Conservation (phyloP, 1,140 invertebrate species). For the Drosophila neocordata region DNA sequence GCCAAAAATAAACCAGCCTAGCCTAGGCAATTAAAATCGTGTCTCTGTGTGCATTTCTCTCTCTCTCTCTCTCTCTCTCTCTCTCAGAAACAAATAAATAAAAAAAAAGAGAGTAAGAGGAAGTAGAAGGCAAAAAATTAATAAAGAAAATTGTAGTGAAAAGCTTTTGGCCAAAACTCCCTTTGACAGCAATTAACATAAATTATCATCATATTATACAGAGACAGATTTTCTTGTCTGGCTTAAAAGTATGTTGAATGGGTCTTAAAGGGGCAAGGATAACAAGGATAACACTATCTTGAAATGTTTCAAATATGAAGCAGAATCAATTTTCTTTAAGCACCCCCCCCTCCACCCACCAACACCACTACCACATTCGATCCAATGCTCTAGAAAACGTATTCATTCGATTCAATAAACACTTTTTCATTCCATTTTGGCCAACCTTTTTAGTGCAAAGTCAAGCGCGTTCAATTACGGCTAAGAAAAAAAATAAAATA, state of each 20-base stretch:
- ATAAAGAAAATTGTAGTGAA: constrained; percentile 6
- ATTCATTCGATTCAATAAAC: not conserved
- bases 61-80: too few species aligned
- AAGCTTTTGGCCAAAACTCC: not conserved
- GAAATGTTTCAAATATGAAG: too few species aligned
- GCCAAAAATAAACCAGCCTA: constrained; percentile 2
- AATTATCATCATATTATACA: constrained; percentile 7
- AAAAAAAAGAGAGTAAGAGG: too few species aligned
- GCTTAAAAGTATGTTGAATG: too few species aligned
- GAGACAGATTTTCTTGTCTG: not conserved
- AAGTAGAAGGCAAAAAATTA: not conserved
- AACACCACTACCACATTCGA: not conserved
- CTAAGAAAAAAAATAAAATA: not conserved
- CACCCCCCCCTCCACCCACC: too few species aligned
- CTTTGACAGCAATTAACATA: constrained; percentile 11
- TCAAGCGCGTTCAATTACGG: constrained; percentile 5
- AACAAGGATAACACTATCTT: too few species aligned
- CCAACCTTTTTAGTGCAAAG: constrained; percentile 2
- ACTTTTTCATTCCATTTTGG: not conserved
- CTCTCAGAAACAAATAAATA: too few species aligned
- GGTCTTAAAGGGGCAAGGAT: too few species aligned
- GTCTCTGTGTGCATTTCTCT: not conserved
- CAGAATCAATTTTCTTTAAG: too few species aligned
- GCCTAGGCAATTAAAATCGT: constrained; percentile 12
- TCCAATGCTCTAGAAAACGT: not conserved